Evolutionary conservation across 1,140 invertebrate species (phyloP), one percentile per base, ranked within the genome.

Genomic region (Drosophila saltans): DNA sequence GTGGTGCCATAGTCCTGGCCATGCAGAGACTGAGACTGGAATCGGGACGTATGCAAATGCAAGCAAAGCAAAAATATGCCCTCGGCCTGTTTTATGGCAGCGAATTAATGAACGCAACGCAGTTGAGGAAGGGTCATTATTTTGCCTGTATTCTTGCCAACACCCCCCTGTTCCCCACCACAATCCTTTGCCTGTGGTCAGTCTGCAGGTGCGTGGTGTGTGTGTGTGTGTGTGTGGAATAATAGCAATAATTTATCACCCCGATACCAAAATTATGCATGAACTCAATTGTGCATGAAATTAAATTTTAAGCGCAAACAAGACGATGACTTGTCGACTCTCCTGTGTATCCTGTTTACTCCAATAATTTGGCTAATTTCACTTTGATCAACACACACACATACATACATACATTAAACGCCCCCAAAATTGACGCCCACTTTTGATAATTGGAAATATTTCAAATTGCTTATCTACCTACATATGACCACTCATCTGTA

Each of bases 271-370:
- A 89, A 89, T 89, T 89, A 89, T 89, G 84, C 84, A 89, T 81
- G 84, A 69, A 89, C 84, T 89, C 84, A 89, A 89, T 89, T 89
- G 84, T 89, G 84, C 80, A 81, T 89, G 84, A 89, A 89, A 89
- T 89, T 89, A 89, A 89, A 89, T 89, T 89, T 89, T 89, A 89
- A 89, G 78, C 84, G 84, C 80, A 89, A 89, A 89, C 84, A 89
- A 75, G 78, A 62, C 74, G 76, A 80, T 80, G 76, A 80, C 84
- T 89, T 74, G 83, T 72, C 83, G 76, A 57, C 77, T 80, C 73
- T 70, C 45, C 45, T 52, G 45, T 52, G 26, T 72, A 39, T 61
- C 76, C 80, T 75, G 84, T 89, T 89, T 89, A 81, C 80, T 75
- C 45, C 84, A 72, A 89, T 89, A 89, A 89, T 89, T 89, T 89